Conservation (phyloP, 2,888 invertebrate species). For the Philaethria dido region DNA sequence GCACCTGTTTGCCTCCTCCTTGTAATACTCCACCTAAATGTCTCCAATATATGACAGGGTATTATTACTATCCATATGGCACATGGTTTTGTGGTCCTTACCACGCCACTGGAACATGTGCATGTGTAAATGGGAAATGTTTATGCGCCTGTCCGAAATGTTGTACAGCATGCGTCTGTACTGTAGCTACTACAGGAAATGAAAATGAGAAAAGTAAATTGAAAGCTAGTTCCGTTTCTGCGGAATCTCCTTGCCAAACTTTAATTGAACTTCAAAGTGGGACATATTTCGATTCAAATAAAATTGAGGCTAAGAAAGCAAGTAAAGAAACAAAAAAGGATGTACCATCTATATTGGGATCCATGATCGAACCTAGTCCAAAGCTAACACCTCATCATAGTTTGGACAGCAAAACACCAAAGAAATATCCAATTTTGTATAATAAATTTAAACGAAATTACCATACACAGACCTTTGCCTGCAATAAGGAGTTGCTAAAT, state of each 20-base stretch:
- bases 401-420: background rate
- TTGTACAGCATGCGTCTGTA: conserved; percentile 39
- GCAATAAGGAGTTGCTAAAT: background rate
- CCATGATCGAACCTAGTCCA: background rate
- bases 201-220: background rate
- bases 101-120: conserved; percentile 61
- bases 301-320: background rate
- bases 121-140: conserved; percentile 49
- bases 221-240: conserved; percentile 12
- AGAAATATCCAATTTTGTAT: background rate
- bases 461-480: conserved; percentile 5
- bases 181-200: conserved; percentile 10
- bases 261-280: conserved; percentile 3
- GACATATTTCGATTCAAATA: background rate
- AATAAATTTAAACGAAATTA: conserved; percentile 6
- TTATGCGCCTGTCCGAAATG: conserved; percentile 38
- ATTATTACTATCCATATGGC: conserved; percentile 74
- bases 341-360: conserved; percentile 1
- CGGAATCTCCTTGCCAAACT: conserved; percentile 29
- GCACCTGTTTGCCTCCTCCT: conserved; percentile 64
- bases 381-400: background rate
- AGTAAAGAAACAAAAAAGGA: background rate
- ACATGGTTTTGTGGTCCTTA: conserved; percentile 74
- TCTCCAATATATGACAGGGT: conserved; percentile 70
- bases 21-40: conserved; percentile 65